Percentiles rank a stretch among this genome's conserved stretches.
Evolutionary conservation across 2,797 vertebrate species (phyloP).

Genomic region (Setipinna tenuifilis): DNA sequence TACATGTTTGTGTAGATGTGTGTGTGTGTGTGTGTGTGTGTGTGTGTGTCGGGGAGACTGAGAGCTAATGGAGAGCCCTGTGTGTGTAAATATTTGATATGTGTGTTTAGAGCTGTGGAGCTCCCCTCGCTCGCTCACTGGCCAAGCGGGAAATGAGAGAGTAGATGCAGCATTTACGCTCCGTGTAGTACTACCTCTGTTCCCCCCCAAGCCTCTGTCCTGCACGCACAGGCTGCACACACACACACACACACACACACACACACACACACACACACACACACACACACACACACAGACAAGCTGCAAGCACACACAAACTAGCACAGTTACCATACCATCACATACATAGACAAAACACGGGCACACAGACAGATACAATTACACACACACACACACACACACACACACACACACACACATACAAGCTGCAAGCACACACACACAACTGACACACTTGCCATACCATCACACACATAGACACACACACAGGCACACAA

Average conservation of each 20-base stretch:
- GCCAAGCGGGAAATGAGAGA: neutral
- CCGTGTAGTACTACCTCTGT: neutral
- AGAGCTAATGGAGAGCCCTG: neutral
- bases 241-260: slow-evolving; percentile 25
- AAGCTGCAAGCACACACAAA: too few species aligned
- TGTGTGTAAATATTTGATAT: neutral
- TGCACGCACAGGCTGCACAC: slow-evolving; percentile 7
- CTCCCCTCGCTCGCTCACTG: neutral
- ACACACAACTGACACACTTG: too few species aligned
- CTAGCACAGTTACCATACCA: too few species aligned
- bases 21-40: neutral
- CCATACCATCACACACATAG: too few species aligned
- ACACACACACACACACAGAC: too few species aligned
- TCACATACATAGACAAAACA: too few species aligned
- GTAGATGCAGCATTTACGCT: neutral
- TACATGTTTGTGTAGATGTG: neutral
- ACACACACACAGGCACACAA: too few species aligned
- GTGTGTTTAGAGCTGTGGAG: neutral
- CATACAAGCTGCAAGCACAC: too few species aligned
- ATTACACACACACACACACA: too few species aligned
- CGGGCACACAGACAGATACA: too few species aligned
- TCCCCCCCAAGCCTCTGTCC: too few species aligned
- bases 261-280: neutral
- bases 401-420: too few species aligned
- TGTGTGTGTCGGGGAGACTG: neutral